These are phyloP conservation scores for Oryzias javanicus DNA, from an alignment of 2,113 vertebrate genomes.

Conservation along the genomic window DNA sequence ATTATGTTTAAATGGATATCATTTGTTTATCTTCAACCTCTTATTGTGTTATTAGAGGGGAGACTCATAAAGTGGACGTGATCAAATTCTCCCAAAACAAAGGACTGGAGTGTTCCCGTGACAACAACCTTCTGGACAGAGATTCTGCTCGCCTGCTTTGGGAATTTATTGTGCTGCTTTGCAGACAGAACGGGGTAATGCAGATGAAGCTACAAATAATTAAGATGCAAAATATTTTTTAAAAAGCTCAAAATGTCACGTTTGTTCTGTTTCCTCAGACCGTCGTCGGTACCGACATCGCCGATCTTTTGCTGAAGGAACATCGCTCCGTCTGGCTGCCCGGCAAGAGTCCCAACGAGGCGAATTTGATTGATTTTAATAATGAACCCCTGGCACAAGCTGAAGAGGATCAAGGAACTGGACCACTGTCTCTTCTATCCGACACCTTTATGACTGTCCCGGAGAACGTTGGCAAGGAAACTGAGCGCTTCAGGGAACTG, in stretches of 20 bases:
- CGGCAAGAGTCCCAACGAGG: conserved; percentile 94
- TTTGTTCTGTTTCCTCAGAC: conserved; percentile 75
- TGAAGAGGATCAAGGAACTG: conserved; percentile 87
- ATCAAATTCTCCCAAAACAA: conserved; percentile 97
- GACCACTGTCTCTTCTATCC: conserved; percentile 88
- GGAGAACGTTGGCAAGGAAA: conserved; percentile 85
- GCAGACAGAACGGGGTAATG: conserved; percentile 93
- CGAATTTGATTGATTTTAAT: conserved; percentile 95
- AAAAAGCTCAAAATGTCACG: not conserved
- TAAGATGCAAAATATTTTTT: not conserved
- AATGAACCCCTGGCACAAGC: conserved; percentile 86
- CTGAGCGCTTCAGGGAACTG: conserved; percentile 92
- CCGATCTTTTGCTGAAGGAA: conserved; percentile 91
- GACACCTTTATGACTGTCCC: conserved; percentile 80
- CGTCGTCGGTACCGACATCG: conserved; percentile 94
- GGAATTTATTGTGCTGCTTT: conserved; percentile 92
- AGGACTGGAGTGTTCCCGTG: conserved; percentile 84
- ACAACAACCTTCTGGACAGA: conserved; percentile 86
- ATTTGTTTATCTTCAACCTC: not conserved
- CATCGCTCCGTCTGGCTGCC: conserved; percentile 95
- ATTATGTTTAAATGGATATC: not conserved
- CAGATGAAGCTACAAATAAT: not conserved
- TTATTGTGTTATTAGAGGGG: conserved; percentile 78
- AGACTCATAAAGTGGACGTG: conserved; percentile 98
- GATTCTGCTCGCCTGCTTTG: conserved; percentile 93